phyloP scores from a whole-genome alignment of 2,113 vertebrate species.

The Chionomys nivalis region DNA sequence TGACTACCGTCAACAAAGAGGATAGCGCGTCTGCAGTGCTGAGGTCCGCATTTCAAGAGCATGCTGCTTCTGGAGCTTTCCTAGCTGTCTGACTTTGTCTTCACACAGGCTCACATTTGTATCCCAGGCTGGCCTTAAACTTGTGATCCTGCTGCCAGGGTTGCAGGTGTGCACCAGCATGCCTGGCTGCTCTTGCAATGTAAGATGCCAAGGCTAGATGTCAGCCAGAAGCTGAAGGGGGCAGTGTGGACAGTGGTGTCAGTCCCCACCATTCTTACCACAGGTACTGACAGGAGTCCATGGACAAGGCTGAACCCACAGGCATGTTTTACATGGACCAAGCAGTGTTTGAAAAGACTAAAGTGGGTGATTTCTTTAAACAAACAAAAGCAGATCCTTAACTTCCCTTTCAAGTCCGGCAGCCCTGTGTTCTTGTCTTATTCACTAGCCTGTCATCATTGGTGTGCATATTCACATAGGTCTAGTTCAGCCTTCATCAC shows the following conservation, averaged over 20 bases:
- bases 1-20: neutral
- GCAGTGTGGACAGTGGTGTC: accelerated
- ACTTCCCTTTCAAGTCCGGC: neutral
- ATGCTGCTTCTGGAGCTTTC: neutral
- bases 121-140: neutral
- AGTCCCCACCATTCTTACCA: too few species aligned
- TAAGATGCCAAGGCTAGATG: neutral
- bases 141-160: neutral
- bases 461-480: neutral
- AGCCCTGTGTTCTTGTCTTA: too few species aligned
- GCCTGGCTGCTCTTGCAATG: neutral
- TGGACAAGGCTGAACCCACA: neutral
- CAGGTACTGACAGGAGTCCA: neutral
- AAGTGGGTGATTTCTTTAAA: neutral
- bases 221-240: neutral
- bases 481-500: neutral
- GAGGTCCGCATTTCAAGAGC: neutral
- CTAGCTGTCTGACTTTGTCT: neutral
- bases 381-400: neutral
- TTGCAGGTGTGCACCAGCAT: neutral
- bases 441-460: neutral
- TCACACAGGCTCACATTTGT: neutral
- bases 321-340: neutral
- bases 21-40: neutral
- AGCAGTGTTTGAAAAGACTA: neutral